These are phyloP conservation scores for Urechis unicinctus DNA, from an alignment of 2,888 invertebrate species.

Conservation along the genomic window DNA sequence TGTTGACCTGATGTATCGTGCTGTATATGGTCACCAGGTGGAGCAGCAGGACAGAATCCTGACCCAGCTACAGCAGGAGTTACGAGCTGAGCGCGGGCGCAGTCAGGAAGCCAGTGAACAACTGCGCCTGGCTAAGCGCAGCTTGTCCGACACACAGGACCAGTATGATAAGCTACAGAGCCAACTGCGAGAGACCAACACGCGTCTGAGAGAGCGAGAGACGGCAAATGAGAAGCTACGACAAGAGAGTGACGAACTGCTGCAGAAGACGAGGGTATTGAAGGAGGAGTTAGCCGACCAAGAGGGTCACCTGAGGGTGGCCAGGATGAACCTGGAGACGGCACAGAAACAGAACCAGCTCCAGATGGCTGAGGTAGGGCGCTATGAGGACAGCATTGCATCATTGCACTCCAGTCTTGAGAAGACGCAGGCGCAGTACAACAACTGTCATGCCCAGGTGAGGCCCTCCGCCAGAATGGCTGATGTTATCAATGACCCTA, in stretches of 20 bases:
- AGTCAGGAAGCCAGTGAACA: slow-evolving; percentile 38
- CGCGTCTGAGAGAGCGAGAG: slow-evolving; percentile 10
- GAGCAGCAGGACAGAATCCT: slow-evolving; percentile 45
- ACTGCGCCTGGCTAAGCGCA: slow-evolving; percentile 31
- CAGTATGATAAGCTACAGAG: slow-evolving; percentile 37
- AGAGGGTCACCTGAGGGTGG: slow-evolving; percentile 43
- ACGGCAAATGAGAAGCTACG: slow-evolving; percentile 10
- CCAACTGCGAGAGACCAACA: slow-evolving; percentile 33
- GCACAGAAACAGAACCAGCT: slow-evolving; percentile 42
- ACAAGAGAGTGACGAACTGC: slow-evolving; percentile 35
- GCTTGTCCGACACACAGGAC: slow-evolving; percentile 36
- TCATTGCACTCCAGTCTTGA: slow-evolving; percentile 42
- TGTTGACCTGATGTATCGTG: too few relatives aligned
- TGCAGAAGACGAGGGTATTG: slow-evolving; percentile 29
- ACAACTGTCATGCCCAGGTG: slow-evolving; percentile 36
- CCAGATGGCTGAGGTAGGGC: slow-evolving; percentile 40
- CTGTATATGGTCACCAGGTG: too few relatives aligned
- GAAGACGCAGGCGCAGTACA: slow-evolving; percentile 35
- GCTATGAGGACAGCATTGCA: slow-evolving; percentile 42
- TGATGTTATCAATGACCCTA: too few relatives aligned
- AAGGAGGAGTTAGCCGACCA: slow-evolving; percentile 43
- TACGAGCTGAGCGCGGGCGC: slow-evolving; percentile 37
- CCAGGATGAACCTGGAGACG: slow-evolving; percentile 40
- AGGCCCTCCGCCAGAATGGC: too few relatives aligned
- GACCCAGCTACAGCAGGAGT: slow-evolving; percentile 42